These are phyloP conservation scores for Teleogryllus oceanicus DNA, from an alignment of 2,888 invertebrate genomes.

Conservation along the genomic window DNA sequence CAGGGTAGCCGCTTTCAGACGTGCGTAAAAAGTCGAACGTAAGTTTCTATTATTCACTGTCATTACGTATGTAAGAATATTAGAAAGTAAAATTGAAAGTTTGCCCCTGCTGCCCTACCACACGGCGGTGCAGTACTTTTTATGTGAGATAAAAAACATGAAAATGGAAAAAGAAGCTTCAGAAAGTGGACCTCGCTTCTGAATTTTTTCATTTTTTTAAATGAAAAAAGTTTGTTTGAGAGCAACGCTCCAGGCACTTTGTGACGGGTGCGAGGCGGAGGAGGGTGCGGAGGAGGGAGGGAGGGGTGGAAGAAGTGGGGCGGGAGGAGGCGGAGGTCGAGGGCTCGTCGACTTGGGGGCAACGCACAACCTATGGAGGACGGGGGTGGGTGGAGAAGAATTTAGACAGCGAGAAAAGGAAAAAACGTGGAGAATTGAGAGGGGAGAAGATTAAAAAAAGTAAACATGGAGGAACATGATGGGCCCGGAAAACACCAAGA, in stretches of 20 bases:
- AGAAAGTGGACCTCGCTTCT: constrained; percentile 18
- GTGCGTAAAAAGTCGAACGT: too few relatives aligned
- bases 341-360: too few relatives aligned
- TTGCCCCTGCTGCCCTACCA: neutral
- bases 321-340: neutral
- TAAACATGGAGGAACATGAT: too few relatives aligned
- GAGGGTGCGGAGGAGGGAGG: too few relatives aligned
- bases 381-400: too few relatives aligned
- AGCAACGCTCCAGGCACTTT: neutral
- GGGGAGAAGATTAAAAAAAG: too few relatives aligned
- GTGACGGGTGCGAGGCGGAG: neutral
- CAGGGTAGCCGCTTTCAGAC: too few relatives aligned
- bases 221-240: constrained; percentile 6
- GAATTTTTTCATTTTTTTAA: neutral
- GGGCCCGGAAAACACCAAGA: too few relatives aligned
- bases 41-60: neutral
- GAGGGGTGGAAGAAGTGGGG: too few relatives aligned
- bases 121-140: neutral
- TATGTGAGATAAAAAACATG: constrained; percentile 4
- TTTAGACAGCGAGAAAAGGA: too few relatives aligned
- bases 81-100: neutral
- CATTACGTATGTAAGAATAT: constrained; percentile 18
- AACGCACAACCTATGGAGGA: too few relatives aligned
- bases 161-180: constrained; percentile 4
- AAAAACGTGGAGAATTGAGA: neutral